Evolutionary conservation across 92 coral and sea anemone genomes (phyloP).

Genomic region (Epizoanthus illoricatus): DNA sequence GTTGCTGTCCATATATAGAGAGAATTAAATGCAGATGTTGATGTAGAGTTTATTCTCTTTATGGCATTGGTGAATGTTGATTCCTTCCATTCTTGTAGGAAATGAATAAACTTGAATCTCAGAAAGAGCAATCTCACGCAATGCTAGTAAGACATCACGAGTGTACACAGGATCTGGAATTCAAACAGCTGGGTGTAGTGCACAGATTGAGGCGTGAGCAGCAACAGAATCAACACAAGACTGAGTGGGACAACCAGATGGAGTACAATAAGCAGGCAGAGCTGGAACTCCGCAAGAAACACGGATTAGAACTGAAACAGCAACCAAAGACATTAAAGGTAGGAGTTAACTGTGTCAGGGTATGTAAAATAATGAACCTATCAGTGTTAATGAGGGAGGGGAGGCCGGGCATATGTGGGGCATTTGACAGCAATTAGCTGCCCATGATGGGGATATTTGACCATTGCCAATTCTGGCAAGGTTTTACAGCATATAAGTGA

Average conservation of each 20-base stretch:
- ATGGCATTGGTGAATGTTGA: background rate
- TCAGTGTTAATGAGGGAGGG: no score
- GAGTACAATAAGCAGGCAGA: slow-evolving; percentile 95
- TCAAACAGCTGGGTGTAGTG: slow-evolving; percentile 79
- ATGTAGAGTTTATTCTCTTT: background rate
- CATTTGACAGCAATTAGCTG: no score
- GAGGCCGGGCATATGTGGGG: no score
- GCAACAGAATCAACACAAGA: slow-evolving; percentile 92
- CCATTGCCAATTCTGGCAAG: no score
- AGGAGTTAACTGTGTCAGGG: background rate
- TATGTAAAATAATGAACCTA: background rate
- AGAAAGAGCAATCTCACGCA: slow-evolving; percentile 87
- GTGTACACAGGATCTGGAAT: slow-evolving; percentile 97
- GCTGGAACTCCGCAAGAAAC: slow-evolving; percentile 86
- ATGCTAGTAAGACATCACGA: slow-evolving; percentile 98
- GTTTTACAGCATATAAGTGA: no score
- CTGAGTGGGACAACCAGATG: slow-evolving; percentile 95
- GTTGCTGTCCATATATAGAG: no score
- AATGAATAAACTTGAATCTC: slow-evolving; percentile 88
- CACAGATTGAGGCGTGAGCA: slow-evolving; percentile 94
- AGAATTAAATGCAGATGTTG: no score
- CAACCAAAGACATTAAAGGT: slow-evolving; percentile 99
- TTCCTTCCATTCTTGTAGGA: slow-evolving; percentile 53
- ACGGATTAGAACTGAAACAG: slow-evolving; percentile 85
- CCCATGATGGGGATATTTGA: no score